Evolutionary conservation across 2,888 invertebrate genomes (phyloP).

Genomic region (Oligia strigilis): DNA sequence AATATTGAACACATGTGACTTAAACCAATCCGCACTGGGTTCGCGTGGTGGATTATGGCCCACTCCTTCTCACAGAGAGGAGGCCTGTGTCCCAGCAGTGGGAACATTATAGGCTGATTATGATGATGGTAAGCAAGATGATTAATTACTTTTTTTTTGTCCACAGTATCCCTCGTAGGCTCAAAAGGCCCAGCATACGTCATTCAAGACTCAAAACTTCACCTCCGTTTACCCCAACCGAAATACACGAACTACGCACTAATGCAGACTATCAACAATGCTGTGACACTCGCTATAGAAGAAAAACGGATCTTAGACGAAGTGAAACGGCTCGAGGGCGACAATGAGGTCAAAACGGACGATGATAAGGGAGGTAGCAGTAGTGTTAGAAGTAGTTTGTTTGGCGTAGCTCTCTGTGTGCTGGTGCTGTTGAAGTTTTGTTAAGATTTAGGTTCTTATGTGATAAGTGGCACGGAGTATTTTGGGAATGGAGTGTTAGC

Average conservation of each 20-base stretch:
- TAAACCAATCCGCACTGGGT: no score
- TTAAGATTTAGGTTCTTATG: constrained; percentile 32
- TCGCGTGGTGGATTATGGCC: no score
- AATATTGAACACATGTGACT: no score
- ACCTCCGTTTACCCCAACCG: constrained; percentile 78
- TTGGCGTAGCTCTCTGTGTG: constrained; percentile 20
- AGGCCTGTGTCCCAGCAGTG: no score
- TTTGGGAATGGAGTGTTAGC: constrained; percentile 37
- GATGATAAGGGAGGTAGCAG: constrained; percentile 69
- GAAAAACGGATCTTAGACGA: constrained; percentile 89
- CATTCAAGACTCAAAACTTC: constrained; percentile 76
- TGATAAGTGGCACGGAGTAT: constrained; percentile 37
- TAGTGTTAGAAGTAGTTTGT: constrained; percentile 38
- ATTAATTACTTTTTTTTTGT: constrained; percentile 9
- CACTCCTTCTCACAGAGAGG: no score
- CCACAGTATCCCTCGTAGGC: constrained; percentile 72
- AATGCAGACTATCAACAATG: constrained; percentile 93
- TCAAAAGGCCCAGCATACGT: constrained; percentile 80
- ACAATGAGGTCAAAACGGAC: constrained; percentile 85
- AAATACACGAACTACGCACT: constrained; percentile 92
- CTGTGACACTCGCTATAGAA: constrained; percentile 89
- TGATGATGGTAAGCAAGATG: neutral
- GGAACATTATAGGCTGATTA: no score
- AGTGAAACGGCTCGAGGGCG: constrained; percentile 83
- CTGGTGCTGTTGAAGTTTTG: constrained; percentile 18